phyloP scores from a whole-genome alignment of 1,140 invertebrate species.

The Heliconius hermathena region DNA sequence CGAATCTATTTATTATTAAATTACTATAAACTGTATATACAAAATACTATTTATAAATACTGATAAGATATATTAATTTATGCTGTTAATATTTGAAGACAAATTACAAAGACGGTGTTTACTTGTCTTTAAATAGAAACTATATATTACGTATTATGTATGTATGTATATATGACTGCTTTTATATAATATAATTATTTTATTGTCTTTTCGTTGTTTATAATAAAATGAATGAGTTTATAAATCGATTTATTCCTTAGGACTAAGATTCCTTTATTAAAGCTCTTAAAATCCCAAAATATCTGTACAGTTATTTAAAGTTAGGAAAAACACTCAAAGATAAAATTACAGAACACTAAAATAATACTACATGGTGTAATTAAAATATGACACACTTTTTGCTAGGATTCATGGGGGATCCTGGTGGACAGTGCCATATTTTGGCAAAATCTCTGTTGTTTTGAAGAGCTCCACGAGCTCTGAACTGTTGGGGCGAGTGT shows the following conservation, averaged over 20 bases:
- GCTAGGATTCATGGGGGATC: slow-evolving; percentile 92
- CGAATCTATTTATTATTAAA: slow-evolving; percentile 1
- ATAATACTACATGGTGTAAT: slow-evolving; percentile 7
- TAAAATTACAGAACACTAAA: neutral
- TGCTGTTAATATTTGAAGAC: slow-evolving; percentile 3
- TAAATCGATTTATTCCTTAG: slow-evolving; percentile 17
- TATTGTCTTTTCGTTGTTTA: slow-evolving; percentile 40
- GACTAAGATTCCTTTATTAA: neutral
- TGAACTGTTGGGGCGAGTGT: slow-evolving; percentile 88
- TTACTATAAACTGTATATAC: slow-evolving; percentile 15
- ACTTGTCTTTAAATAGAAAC: slow-evolving; percentile 28
- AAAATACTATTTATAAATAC: slow-evolving; percentile 13
- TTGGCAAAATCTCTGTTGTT: slow-evolving; percentile 93
- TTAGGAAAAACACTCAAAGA: neutral
- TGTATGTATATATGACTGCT: slow-evolving; percentile 14
- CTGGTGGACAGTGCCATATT: slow-evolving; percentile 89
- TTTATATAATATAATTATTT: slow-evolving; percentile 30
- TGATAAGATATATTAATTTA: slow-evolving; percentile 22
- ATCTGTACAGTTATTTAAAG: neutral
- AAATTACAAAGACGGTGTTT: slow-evolving; percentile 17
- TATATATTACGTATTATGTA: slow-evolving; percentile 18
- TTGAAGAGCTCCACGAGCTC: slow-evolving; percentile 90
- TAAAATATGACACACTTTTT: slow-evolving; percentile 88
- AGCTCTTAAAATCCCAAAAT: neutral
- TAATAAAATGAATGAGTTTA: slow-evolving; percentile 36